Base-by-base conservation (phyloP, 1,140 invertebrate species). In the Megalonaias nervosa region DNA sequence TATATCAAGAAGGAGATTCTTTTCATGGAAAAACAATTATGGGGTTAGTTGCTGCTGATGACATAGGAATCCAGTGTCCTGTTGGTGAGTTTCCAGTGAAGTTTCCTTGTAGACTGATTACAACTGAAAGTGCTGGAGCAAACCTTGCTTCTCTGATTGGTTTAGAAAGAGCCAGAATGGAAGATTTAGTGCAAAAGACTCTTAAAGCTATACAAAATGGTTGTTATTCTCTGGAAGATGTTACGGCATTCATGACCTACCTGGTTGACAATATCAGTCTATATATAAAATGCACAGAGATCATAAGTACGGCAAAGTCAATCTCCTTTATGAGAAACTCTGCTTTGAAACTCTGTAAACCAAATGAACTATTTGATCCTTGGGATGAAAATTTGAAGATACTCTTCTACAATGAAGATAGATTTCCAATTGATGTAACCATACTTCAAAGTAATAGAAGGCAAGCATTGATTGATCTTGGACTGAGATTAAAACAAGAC, bases 231-330 rank as follows among this genome's bases (percentile, higher is more conserved):
- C 31, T 5, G 1, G 31, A 19, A 17, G 70, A 71, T 21, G 59
- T 61, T 71, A 58, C 70, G 38, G 61, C 61, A 26, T 71, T 71
- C 26, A 71, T 71, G 70, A 48, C 61, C 15, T 71, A 71, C 19
- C 55, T 71, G 19, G 48, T 71, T 57, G 48, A 62, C 31, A 71
- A 71, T 15, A 62, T 71, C 55, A 55, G 61, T 64, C 31, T 62
- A n/a, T 71, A 62, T 61, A 58, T 48, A 23, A 71, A 19, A 19
- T n/a, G 64, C 55, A 17, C 31, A 5, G 14, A 17, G 17, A 62
- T 71, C 1, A 64, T 61, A 5, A 14, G 48, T 14, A 6, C 4
- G n/a, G 70, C 70, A 38, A 62, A 58, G 4, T 48, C 21, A 19
- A 19, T 71, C 21, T 61, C 11, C 13, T 71, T 71, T 17, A 9